Base-by-base conservation (phyloP, 2,888 invertebrate genomes). In the Catocala nupta region DNA sequence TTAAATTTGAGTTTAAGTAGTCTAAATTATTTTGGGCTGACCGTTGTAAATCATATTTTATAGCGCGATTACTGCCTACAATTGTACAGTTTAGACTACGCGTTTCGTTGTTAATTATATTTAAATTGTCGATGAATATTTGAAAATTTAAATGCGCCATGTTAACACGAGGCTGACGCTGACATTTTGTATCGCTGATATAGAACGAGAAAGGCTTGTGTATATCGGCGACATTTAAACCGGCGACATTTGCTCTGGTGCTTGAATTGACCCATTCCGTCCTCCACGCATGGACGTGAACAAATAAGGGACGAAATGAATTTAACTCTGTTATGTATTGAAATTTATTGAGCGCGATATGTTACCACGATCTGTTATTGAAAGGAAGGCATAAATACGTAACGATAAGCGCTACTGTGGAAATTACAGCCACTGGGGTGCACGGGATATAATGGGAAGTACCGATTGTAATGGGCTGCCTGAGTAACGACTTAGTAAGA, bases 211-310 rank as follows among this genome's bases (percentile, higher is more conserved):
- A 73, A 73, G 70, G 81, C 78, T 75, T 73, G 77, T 77, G 73
- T 81, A 75, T 73, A 79, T 75, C 74, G 74, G 71, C 81, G 82
- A 81, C 88, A 89, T 89, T 89, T 78, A 76, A 79, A 63, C 76
- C 73, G 81, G 80, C 81, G 87, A 88, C 90, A 90, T 90, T 89
- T 89, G 85, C 84, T 80, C 80, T 83, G 78, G 78, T 77, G 81
- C 81, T 83, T 81, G 81, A 82, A 86, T 84, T 88, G 89, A 88
- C 87, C 87, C 87, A 84, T 86, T 84, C 83, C 80, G 71, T 66
- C 70, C 59, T 69, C 73, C 78, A 68, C 73, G 68, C 66, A 75
- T 68, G 67, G 67, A 67, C 70, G 70, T 70, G 64, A 69, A 71
- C 76, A 78, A 77, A 77, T 73, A 75, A 69, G 64, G 65, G 67